Evolutionary conservation across 1,140 invertebrate genomes (phyloP), one percentile per base, ranked within the genome.

Genomic region (Diprion similis): DNA sequence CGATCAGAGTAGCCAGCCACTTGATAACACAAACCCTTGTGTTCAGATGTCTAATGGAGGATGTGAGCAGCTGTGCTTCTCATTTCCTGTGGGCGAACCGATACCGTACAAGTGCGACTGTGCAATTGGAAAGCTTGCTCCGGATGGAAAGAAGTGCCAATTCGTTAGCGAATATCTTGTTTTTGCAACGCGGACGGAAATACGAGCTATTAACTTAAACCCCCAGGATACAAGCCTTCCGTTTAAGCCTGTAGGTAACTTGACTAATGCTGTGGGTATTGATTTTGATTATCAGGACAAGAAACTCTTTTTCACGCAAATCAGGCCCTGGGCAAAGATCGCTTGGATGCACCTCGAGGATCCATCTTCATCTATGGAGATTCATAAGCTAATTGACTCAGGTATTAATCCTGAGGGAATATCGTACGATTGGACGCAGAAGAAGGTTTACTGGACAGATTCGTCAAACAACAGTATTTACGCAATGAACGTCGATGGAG

Each of bases 391-490:
- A 10, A 90, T 96, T 13, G 93, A 88, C 71, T 94, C 94, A 82
- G 93, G 94, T 18, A 96, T 97, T 71, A 97, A 97, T 87, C 96
- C 96, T 0, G 97, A 99, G 86, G 97, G 97, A 7, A 96, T 99
- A 75, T 96, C 97, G 0, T 98, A 97, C 82, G 97, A 99, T 81
- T 99, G 97, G 97, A 97, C 97, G 0, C 95, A 96, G 76, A 95
- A 96, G 81, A 99, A 98, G 86, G 93, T 99, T 46, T 99, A 98
- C 83, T 99, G 97, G 97, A 97, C 97, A 0, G 98, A 99, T 79
- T 97, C 94, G 65, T 95, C 94, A 0, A 99, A 98, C 80, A 96
- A 95, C 76, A 96, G 95, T 45, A 98, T 99, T 68, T 98, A 98
- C 80, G 96, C 97, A 0, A 97, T 98, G 93, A 97, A 99, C 82